phyloP scores from a whole-genome alignment of 2,797 vertebrate species.

The Halcyon smyrnensis region DNA sequence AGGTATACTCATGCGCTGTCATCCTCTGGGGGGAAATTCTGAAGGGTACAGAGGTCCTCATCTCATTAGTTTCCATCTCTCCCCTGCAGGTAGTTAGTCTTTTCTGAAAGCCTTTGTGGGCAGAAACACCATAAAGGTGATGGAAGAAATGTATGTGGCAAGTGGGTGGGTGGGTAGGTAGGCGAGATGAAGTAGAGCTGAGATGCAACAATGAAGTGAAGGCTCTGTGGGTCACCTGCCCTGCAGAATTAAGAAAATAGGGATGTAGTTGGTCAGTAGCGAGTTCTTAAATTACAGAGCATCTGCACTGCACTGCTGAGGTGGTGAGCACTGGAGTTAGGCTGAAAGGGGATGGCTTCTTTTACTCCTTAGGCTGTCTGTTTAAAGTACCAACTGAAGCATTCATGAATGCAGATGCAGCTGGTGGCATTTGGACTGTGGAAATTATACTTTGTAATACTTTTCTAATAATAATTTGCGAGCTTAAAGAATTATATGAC shows the following conservation, averaged over 20 bases:
- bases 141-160: neutral
- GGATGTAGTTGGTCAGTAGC: neutral
- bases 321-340: neutral
- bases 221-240: neutral
- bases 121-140: neutral
- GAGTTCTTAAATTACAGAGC: neutral
- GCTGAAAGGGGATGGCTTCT: neutral
- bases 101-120: neutral
- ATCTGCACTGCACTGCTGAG: neutral
- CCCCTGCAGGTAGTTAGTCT: neutral
- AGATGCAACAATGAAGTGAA: neutral
- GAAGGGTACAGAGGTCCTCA: neutral
- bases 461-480: neutral
- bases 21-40: neutral
- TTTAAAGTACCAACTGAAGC: neutral
- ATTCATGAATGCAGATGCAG: conserved; percentile 5
- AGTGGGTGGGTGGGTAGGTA: neutral
- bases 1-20: neutral
- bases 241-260: neutral
- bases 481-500: neutral
- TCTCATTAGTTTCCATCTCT: neutral
- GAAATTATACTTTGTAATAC: neutral
- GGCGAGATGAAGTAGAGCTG: neutral
- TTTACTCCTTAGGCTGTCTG: neutral
- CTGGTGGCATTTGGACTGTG: neutral